A percentile compares a stretch with the other conserved stretches of the same genome.
Conservation (phyloP, 2,797 vertebrate genomes). For the Bradypodion pumilum region DNA sequence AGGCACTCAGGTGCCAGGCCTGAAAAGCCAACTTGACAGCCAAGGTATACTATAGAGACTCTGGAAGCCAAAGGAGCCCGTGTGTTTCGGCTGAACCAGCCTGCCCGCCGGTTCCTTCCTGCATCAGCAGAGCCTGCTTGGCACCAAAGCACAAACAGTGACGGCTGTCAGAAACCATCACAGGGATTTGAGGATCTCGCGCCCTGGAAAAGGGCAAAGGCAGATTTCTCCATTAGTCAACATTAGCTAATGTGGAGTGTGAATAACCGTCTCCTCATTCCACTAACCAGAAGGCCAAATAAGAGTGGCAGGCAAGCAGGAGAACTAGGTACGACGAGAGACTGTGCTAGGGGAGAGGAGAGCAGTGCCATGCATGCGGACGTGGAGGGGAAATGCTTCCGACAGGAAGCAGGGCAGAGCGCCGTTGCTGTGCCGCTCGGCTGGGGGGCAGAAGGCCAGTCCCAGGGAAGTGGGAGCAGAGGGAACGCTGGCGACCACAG, state of each 20-base stretch:
- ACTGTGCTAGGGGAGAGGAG: not conserved
- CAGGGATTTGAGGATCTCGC: not conserved
- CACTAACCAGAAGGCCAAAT: no score
- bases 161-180: slow-evolving; percentile 28
- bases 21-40: slow-evolving; percentile 2
- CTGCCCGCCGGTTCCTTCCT: not conserved
- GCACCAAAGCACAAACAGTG: not conserved
- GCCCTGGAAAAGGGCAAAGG: not conserved
- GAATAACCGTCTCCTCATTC: not conserved
- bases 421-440: not conserved
- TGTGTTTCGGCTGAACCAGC: not conserved
- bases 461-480: no score
- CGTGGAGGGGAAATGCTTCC: not conserved
- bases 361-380: not conserved
- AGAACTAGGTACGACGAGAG: no score
- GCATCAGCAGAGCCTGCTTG: not conserved
- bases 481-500: no score
- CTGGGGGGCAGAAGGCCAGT: not conserved
- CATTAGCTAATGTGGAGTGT: not conserved
- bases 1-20: not conserved
- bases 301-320: no score
- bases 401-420: not conserved
- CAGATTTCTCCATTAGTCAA: not conserved
- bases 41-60: not conserved
- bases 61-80: not conserved